These are phyloP conservation scores for Linepithema humile DNA, from an alignment of 1,140 invertebrate species.

Conservation along the genomic window DNA sequence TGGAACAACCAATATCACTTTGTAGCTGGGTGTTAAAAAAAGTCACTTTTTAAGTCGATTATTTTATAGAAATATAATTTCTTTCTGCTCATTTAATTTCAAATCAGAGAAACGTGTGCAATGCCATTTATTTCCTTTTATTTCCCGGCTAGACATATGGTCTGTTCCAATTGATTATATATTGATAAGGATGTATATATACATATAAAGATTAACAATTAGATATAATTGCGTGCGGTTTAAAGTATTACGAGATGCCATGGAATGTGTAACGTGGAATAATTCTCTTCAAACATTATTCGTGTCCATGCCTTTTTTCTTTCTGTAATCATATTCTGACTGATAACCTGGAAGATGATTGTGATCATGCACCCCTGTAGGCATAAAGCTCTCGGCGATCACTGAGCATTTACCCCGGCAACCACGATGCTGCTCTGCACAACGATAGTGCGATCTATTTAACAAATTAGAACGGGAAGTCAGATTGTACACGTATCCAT, in stretches of 20 bases:
- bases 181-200: not conserved
- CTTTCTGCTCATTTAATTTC: not conserved
- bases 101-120: not conserved
- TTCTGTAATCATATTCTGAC: slow-evolving; percentile 73
- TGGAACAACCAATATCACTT: not conserved
- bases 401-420: slow-evolving; percentile 77
- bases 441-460: slow-evolving; percentile 75
- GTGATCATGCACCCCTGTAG: slow-evolving; percentile 74
- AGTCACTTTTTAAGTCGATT: not conserved
- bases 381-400: slow-evolving; percentile 76
- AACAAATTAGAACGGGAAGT: slow-evolving; percentile 73
- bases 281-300: slow-evolving; percentile 41
- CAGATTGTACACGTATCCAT: slow-evolving; percentile 76
- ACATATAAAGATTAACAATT: not conserved
- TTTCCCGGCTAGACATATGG: not conserved
- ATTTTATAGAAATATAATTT: not conserved
- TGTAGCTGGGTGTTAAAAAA: not conserved
- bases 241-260: not conserved
- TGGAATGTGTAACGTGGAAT: slow-evolving; percentile 3
- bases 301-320: slow-evolving; percentile 71
- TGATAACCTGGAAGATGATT: slow-evolving; percentile 76
- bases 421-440: slow-evolving; percentile 76
- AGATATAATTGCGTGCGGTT: too few species aligned
- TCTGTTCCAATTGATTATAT: not conserved
- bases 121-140: too few species aligned